These are phyloP conservation scores for Zaprionus gabonicus DNA, from an alignment of 1,140 invertebrate genomes.

Conservation along the genomic window DNA sequence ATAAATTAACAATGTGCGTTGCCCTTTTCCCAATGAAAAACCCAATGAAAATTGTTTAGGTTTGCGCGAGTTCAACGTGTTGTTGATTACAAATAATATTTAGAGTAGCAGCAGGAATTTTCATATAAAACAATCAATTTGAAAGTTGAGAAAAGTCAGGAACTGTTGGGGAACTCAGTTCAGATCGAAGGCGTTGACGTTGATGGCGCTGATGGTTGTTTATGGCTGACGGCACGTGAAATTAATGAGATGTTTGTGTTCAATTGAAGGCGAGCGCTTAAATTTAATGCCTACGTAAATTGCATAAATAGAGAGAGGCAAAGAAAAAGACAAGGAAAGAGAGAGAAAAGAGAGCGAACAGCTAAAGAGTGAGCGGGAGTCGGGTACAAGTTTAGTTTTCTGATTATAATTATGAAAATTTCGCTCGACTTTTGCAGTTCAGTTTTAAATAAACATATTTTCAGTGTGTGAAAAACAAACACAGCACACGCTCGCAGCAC, in stretches of 20 bases:
- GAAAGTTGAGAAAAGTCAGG: not conserved
- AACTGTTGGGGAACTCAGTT: constrained; percentile 8
- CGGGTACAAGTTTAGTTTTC: constrained; percentile 11
- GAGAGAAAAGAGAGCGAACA: not conserved
- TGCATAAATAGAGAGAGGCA: constrained; percentile 54
- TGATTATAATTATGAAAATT: constrained; percentile 70
- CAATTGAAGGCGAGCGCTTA: constrained; percentile 73
- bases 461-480: constrained; percentile 53
- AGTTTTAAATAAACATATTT: constrained; percentile 75
- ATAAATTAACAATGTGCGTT: constrained; percentile 41
- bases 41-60: constrained; percentile 33
- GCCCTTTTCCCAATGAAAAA: not conserved
- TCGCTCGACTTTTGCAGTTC: constrained; percentile 40
- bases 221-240: constrained; percentile 58
- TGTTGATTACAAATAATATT: constrained; percentile 31
- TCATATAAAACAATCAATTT: constrained; percentile 8
- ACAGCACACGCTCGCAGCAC: constrained; percentile 34
- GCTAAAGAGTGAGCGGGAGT: not conserved
- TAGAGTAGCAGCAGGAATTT: not conserved
- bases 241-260: constrained; percentile 76
- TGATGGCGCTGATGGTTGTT: constrained; percentile 29
- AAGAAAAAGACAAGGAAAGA: not conserved
- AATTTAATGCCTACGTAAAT: constrained; percentile 70
- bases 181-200: constrained; percentile 19
- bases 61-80: constrained; percentile 38